These are phyloP conservation scores for Solea solea DNA, from an alignment of 2,113 vertebrate genomes.

Conservation along the genomic window DNA sequence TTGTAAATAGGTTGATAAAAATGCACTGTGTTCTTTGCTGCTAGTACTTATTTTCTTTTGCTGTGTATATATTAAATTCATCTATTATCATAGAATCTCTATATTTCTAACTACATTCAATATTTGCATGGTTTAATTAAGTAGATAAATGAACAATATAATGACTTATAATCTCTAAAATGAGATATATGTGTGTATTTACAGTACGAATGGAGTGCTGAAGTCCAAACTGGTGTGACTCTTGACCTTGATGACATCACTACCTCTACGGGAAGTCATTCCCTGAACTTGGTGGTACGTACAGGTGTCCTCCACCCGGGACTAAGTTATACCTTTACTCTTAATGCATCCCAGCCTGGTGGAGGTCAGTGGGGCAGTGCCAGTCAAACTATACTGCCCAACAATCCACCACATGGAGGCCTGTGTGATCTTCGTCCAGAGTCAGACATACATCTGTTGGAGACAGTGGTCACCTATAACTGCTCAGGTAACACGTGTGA, in stretches of 20 bases:
- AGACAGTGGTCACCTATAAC: constrained; percentile 76
- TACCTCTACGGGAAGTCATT: constrained; percentile 67
- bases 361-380: constrained; percentile 70
- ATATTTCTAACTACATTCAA: no score
- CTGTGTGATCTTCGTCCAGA: constrained; percentile 74
- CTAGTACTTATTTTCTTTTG: no score
- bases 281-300: constrained; percentile 70
- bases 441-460: constrained; percentile 67
- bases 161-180: no score
- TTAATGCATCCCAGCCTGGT: constrained; percentile 70
- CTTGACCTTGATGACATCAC: constrained; percentile 69
- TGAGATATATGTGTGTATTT: neutral
- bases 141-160: no score
- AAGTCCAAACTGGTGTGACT: constrained; percentile 57
- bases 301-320: constrained; percentile 66
- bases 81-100: no score
- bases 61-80: no score
- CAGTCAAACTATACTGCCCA: constrained; percentile 61
- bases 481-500: constrained; percentile 77
- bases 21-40: no score
- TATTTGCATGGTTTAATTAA: no score
- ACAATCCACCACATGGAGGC: constrained; percentile 75
- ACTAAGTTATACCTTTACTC: constrained; percentile 77
- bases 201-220: constrained; percentile 81
- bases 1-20: no score